These are phyloP conservation scores for Marmota monax DNA, from an alignment of 2,113 vertebrate species.

Conservation along the genomic window DNA sequence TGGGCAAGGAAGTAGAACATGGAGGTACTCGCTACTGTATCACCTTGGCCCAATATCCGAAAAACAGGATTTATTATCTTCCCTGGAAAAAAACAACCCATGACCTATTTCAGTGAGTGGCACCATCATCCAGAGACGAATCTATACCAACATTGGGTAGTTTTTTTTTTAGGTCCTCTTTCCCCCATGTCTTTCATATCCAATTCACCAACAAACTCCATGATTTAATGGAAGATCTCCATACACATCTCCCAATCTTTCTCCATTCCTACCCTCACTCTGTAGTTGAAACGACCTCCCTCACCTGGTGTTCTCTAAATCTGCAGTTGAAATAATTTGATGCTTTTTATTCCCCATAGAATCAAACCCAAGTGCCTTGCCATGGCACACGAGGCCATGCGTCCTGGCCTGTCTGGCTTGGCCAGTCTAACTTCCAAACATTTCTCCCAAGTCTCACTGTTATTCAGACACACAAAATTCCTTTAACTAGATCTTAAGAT, in stretches of 20 bases:
- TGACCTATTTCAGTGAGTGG: neutral
- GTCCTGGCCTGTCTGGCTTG: neutral
- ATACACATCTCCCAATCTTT: neutral
- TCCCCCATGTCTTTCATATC: neutral
- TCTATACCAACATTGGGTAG: neutral
- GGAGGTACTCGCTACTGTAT: neutral
- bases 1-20: neutral
- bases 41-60: neutral
- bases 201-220: neutral
- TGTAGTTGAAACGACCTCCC: neutral
- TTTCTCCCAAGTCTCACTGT: neutral
- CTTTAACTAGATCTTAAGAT: neutral
- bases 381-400: neutral
- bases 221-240: neutral
- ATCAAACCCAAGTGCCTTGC: neutral
- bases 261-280: neutral
- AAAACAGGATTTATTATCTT: neutral
- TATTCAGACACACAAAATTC: neutral
- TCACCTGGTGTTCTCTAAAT: conserved; percentile 20
- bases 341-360: neutral
- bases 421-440: neutral
- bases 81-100: neutral
- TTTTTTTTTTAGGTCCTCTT: neutral
- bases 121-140: neutral
- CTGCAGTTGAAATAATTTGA: neutral